Evolutionary conservation across 2,797 vertebrate species (phyloP).

Genomic region (Amphiprion clarkii): DNA sequence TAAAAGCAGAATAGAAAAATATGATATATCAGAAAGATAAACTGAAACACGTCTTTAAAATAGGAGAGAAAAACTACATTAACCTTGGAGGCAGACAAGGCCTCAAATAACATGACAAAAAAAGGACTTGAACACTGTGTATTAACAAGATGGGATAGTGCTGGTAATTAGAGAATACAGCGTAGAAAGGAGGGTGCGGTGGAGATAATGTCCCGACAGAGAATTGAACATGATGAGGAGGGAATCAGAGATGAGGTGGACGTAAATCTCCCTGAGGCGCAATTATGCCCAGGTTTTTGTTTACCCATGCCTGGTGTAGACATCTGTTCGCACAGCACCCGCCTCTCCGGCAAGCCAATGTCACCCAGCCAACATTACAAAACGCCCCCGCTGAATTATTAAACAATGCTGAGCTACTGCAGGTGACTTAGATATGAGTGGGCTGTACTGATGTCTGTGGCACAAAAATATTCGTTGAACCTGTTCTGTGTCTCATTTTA

Average conservation of each 20-base stretch:
- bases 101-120: not conserved
- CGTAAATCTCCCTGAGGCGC: conserved; percentile 58
- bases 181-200: conserved; percentile 12
- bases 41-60: not conserved
- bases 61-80: not conserved
- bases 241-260: conserved; percentile 53
- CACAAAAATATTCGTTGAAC: not conserved
- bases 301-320: conserved; percentile 75
- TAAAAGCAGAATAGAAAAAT: not conserved
- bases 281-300: conserved; percentile 74
- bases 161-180: conserved; percentile 37
- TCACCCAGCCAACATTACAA: conserved; percentile 73
- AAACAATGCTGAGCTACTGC: conserved; percentile 61
- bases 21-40: not conserved
- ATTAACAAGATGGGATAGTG: conserved; percentile 1
- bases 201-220: conserved; percentile 19
- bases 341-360: conserved; percentile 70
- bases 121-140: conserved; percentile 4
- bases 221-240: conserved; percentile 33
- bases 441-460: too few species aligned
- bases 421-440: conserved; percentile 33
- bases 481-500: not conserved
- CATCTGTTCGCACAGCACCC: conserved; percentile 83
- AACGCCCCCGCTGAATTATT: conserved; percentile 72
- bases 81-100: not conserved